These are phyloP conservation scores for Folsomia candida DNA, from an alignment of 2,888 invertebrate genomes.

Conservation along the genomic window DNA sequence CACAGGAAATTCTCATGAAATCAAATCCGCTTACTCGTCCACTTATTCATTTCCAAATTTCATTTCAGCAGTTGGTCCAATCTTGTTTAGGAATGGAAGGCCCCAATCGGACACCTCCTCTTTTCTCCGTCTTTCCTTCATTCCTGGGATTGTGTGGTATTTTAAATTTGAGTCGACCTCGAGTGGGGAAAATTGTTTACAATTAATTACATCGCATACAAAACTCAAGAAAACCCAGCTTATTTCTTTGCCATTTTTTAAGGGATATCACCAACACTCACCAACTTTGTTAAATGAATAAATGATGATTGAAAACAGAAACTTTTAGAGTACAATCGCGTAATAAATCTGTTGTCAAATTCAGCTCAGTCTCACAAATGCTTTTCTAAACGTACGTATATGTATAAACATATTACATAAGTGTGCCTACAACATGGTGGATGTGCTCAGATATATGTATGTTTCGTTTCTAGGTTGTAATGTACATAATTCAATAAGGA, in stretches of 20 bases:
- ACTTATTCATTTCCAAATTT: not conserved
- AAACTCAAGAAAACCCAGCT: too few species aligned
- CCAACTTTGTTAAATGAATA: not conserved
- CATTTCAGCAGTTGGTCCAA: too few species aligned
- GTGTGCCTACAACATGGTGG: not conserved
- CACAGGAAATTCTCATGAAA: not conserved
- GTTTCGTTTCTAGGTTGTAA: too few species aligned
- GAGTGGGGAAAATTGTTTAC: too few species aligned
- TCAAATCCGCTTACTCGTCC: not conserved
- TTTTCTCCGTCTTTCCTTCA: too few species aligned
- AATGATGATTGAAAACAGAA: not conserved
- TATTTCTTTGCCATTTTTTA: too few species aligned
- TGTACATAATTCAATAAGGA: not conserved
- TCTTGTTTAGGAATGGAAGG: too few species aligned
- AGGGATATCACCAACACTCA: not conserved
- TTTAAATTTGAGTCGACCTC: too few species aligned
- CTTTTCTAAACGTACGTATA: not conserved
- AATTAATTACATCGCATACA: too few species aligned
- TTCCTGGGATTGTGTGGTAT: too few species aligned
- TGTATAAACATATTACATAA: not conserved
- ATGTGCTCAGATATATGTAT: too few species aligned
- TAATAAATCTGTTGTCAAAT: conserved; percentile 4
- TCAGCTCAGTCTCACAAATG: not conserved
- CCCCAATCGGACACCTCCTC: too few species aligned
- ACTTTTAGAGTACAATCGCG: not conserved